Evolutionary conservation across 2,888 invertebrate genomes (phyloP).

Genomic region (Zygaena filipendulae): DNA sequence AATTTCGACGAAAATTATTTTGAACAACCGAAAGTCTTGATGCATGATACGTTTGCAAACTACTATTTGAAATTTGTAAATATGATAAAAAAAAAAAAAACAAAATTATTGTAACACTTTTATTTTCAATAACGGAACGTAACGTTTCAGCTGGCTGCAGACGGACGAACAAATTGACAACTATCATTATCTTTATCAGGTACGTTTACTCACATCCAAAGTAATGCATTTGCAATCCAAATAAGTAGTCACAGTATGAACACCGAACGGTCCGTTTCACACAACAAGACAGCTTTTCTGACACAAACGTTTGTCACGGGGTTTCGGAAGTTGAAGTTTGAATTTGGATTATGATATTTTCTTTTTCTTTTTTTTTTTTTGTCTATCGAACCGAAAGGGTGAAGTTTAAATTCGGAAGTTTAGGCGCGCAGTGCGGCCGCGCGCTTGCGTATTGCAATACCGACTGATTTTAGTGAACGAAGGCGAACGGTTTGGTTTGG

Average conservation of each 20-base stretch:
- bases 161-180: constrained; percentile 54
- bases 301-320: too few relatives aligned
- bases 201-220: constrained; percentile 62
- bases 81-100: too few relatives aligned
- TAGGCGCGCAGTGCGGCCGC: constrained; percentile 53
- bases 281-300: constrained; percentile 1
- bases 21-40: too few relatives aligned
- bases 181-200: constrained; percentile 27
- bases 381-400: too few relatives aligned
- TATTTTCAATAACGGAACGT: too few relatives aligned
- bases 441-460: constrained; percentile 56
- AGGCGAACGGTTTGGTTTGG: constrained; percentile 37
- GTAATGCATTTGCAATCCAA: constrained; percentile 59
- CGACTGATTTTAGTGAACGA: constrained; percentile 63
- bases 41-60: too few relatives aligned
- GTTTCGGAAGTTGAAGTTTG: too few relatives aligned
- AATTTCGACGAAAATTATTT: too few relatives aligned
- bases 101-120: too few relatives aligned
- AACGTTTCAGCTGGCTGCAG: constrained; percentile 10
- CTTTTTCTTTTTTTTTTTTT: too few relatives aligned
- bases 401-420: constrained; percentile 50
- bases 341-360: too few relatives aligned
- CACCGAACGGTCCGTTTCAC: constrained; percentile 18
- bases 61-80: too few relatives aligned
- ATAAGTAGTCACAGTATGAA: constrained; percentile 37